Evolutionary conservation across 2,797 vertebrate species (phyloP), one percentile per base, ranked within the genome.

Genomic region (Enteromius unitaeniatus): DNA sequence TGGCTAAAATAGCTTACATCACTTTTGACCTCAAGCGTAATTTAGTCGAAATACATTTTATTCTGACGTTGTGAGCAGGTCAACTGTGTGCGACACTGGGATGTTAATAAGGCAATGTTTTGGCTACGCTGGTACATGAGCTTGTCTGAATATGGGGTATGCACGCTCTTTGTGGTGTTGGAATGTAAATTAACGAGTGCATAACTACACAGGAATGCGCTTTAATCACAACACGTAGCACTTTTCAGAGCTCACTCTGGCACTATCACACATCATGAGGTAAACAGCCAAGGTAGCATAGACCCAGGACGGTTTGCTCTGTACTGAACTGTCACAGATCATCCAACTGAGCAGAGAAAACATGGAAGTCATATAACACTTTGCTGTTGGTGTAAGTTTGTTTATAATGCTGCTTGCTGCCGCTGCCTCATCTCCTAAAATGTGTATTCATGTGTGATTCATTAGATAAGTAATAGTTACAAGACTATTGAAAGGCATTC

Each of bases 121-220:
- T 79, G 49, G 37, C 47, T 75, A 34, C 19, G 23, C 21, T 21
- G 26, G 58, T 70, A 28, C 82, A 37, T 26, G 19, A n/a, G 60
- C 45, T 77, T 70, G 78, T 85, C 79, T 87, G 80, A 87, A 75
- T 83, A 86, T 83, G 84, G 76, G 42, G 78, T 86, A 83, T 83
- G 82, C 14, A 3, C 8, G 7, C 80, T 78, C 77, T 87, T 85
- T 85, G 80, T 85, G 78, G 80, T 81, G 83, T 78, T 89, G 86
- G 88, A 89, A 89, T 88, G 86, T 89, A 88, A 87, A 88, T 88
- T 83, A 87, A 80, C 13, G 19, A 83, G 73, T 47, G 55, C 84
- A 88, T 78, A 86, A 78, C 88, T 84, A 83, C 84, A 81, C 82
- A 82, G 87, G 86, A 89, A 89, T 89, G 88, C 47, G 47, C 37